Evolutionary conservation across 2,888 invertebrate species (phyloP).

Genomic region (Agrenia bidenticulata): DNA sequence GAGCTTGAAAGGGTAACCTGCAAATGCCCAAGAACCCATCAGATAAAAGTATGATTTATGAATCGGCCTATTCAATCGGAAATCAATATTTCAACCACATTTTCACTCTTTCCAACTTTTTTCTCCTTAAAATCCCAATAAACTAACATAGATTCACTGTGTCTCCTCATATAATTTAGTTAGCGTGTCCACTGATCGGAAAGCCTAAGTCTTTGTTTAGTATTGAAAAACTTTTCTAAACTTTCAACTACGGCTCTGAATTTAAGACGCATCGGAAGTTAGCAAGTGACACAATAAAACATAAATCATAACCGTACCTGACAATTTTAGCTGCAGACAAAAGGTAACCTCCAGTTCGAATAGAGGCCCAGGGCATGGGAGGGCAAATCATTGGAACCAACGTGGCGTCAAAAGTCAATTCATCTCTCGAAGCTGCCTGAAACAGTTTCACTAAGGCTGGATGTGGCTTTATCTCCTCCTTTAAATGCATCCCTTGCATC

Average conservation of each 20-base stretch:
- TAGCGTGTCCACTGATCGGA: too few relatives aligned
- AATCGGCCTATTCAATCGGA: constrained; percentile 14
- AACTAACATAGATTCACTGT: too few relatives aligned
- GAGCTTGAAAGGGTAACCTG: constrained; percentile 65
- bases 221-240: too few relatives aligned
- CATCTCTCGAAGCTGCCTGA: constrained; percentile 67
- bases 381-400: constrained; percentile 76
- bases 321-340: constrained; percentile 67
- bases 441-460: constrained; percentile 71
- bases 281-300: background rate
- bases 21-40: background rate
- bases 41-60: constrained; percentile 24
- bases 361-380: constrained; percentile 79
- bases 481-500: constrained; percentile 55
- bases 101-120: constrained; percentile 4
- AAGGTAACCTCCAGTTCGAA: constrained; percentile 73
- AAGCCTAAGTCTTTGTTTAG: too few relatives aligned
- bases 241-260: too few relatives aligned
- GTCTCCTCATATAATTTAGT: too few relatives aligned
- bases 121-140: too few relatives aligned
- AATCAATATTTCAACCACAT: constrained; percentile 27
- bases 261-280: too few relatives aligned
- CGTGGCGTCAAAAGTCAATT: constrained; percentile 70
- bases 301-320: constrained; percentile 56
- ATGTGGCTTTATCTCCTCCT: constrained; percentile 72